Percentiles rank a stretch among this genome's conserved stretches.
Evolutionary conservation across 2,113 vertebrate species (phyloP).

Genomic region (Struthio camelus): DNA sequence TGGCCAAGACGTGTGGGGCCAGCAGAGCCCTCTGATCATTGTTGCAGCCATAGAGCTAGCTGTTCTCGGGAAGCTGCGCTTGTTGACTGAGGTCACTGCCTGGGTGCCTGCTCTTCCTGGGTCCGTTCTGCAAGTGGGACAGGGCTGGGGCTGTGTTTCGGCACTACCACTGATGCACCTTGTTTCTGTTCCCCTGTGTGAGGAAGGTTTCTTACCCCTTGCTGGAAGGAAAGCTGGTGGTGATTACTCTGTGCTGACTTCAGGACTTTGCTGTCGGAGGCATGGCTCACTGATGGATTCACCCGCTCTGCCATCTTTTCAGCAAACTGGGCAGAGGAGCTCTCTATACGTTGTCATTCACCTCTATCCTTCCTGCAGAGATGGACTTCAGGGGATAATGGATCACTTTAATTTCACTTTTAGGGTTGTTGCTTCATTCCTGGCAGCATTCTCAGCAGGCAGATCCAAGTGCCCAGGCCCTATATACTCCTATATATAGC

Average conservation of each 20-base stretch:
- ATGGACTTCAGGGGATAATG: not conserved
- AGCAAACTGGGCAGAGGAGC: not conserved
- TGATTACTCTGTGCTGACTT: not conserved
- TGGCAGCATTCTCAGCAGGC: not conserved
- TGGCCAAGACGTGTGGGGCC: not conserved
- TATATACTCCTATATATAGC: not conserved
- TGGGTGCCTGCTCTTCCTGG: no score
- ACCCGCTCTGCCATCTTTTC: no score
- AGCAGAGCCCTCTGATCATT: not conserved
- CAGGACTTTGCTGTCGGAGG: not conserved
- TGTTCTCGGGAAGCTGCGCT: not conserved
- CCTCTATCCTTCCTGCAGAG: not conserved
- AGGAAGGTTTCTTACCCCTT: not conserved
- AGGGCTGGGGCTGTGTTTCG: not conserved
- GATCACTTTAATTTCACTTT: not conserved
- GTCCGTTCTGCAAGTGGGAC: not conserved
- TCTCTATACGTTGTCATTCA: not conserved
- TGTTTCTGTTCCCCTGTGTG: not conserved
- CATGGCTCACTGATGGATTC: not conserved
- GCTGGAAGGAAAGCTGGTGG: not conserved
- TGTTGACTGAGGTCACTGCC: not conserved
- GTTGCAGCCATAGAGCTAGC: not conserved
- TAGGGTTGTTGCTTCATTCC: not conserved
- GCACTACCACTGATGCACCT: rapidly evolving
- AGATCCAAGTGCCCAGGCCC: rapidly evolving